phyloP scores from a whole-genome alignment of 2,888 invertebrate species.

The Megalurothrips usitatus region DNA sequence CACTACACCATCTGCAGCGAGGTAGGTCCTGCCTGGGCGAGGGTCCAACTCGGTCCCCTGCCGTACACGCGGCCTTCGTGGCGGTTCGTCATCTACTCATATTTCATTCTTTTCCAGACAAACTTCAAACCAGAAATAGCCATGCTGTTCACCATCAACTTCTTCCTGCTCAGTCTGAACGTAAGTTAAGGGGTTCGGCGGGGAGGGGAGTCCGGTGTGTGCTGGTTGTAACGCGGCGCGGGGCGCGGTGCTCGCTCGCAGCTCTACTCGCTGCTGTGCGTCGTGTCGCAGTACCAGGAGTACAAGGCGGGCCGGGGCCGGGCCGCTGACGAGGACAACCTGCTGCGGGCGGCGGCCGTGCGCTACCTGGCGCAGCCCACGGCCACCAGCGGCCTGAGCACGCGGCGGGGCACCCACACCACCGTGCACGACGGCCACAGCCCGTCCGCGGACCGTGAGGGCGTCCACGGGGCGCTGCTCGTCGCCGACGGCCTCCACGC shows the following conservation, averaged over 20 bases:
- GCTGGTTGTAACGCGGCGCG: no score
- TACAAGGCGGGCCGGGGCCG: slow-evolving; percentile 68
- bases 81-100: not conserved
- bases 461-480: not conserved
- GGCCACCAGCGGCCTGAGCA: slow-evolving; percentile 53
- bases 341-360: slow-evolving; percentile 45
- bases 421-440: slow-evolving; percentile 43
- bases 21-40: slow-evolving; percentile 53
- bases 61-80: not conserved
- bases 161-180: slow-evolving; percentile 70
- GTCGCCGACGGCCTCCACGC: not conserved
- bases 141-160: slow-evolving; percentile 70
- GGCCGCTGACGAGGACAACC: slow-evolving; percentile 59
- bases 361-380: slow-evolving; percentile 53
- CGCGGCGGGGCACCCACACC: slow-evolving; percentile 46
- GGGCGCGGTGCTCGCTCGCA: slow-evolving; percentile 46
- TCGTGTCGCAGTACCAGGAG: slow-evolving; percentile 82
- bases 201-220: not conserved
- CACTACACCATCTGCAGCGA: slow-evolving; percentile 61
- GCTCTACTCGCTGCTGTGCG: slow-evolving; percentile 78
- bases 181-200: slow-evolving; percentile 59
- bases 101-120: slow-evolving; percentile 50
- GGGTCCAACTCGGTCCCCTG: not conserved
- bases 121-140: slow-evolving; percentile 70
- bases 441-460: slow-evolving; percentile 49